A percentile compares a stretch with the other conserved stretches of the same genome.
Evolutionary conservation across 2,113 vertebrate genomes (phyloP).

Genomic region (Calonectris borealis): DNA sequence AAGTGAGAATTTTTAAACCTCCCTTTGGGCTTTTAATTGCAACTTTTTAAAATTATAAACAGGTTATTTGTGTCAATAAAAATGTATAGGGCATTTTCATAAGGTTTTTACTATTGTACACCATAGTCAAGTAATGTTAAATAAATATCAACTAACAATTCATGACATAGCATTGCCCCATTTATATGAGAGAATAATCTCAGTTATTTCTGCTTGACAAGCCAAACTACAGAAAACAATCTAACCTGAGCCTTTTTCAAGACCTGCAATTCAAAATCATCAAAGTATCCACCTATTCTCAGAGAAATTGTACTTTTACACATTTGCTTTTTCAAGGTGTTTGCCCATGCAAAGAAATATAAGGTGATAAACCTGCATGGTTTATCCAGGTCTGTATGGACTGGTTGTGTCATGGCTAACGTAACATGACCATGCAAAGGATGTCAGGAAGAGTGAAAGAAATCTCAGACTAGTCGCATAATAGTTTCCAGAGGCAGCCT

Average conservation of each 20-base stretch:
- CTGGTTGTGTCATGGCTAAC: background rate
- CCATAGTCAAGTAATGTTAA: background rate
- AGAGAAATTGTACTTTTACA: background rate
- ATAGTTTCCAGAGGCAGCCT: background rate
- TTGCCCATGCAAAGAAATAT: background rate
- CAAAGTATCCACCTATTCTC: background rate
- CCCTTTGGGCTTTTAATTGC: background rate
- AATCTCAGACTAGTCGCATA: background rate
- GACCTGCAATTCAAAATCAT: background rate
- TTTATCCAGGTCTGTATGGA: too few species aligned
- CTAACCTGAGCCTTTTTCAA: background rate
- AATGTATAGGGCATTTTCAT: background rate
- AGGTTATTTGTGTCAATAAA: background rate
- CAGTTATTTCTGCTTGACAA: background rate
- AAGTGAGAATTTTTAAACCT: background rate
- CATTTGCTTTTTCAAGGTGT: background rate
- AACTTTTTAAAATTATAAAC: background rate
- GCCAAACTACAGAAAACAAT: background rate
- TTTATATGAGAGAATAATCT: background rate
- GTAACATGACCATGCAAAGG: background rate
- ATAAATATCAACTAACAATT: background rate
- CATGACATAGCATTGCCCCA: background rate
- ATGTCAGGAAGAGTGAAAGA: background rate
- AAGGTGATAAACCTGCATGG: background rate
- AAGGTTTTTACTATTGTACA: background rate